These are phyloP conservation scores for Drosophila leontia DNA, from an alignment of 1,140 invertebrate genomes.

Conservation along the genomic window DNA sequence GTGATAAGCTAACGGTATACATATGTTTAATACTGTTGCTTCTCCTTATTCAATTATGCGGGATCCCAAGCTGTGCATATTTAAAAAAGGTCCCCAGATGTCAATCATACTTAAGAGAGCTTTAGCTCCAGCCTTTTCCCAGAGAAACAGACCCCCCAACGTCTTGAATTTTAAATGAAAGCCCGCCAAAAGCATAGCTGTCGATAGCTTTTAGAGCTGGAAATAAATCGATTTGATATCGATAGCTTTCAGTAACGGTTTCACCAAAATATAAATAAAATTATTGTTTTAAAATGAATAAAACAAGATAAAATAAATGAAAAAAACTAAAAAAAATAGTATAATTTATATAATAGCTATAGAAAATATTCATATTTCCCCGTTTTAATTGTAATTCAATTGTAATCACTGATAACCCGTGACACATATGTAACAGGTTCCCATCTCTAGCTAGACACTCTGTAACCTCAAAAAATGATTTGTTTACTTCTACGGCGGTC, in stretches of 20 bases:
- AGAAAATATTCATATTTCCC: not conserved
- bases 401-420: constrained; percentile 1
- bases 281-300: too few relatives aligned
- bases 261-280: not conserved
- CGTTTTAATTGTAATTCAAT: not conserved
- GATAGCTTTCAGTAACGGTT: not conserved
- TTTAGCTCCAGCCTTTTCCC: constrained; percentile 4
- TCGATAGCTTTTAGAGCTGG: constrained; percentile 5
- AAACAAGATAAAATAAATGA: not conserved
- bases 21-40: constrained; percentile 10
- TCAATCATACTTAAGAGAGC: constrained; percentile 25
- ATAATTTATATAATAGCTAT: not conserved
- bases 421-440: not conserved
- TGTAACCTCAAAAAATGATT: constrained; percentile 81
- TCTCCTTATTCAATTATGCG: constrained; percentile 18
- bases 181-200: constrained; percentile 13
- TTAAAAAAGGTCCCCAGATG: constrained; percentile 22
- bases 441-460: constrained; percentile 26
- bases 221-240: not conserved
- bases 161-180: constrained; percentile 30
- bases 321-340: not conserved
- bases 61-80: constrained; percentile 22
- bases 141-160: not conserved
- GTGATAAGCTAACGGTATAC: too few relatives aligned
- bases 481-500: constrained; percentile 81